Percentiles rank a stretch among this genome's conserved stretches.
Evolutionary conservation across 2,888 invertebrate genomes (phyloP).

Genomic region (Lydus trimaculatus): DNA sequence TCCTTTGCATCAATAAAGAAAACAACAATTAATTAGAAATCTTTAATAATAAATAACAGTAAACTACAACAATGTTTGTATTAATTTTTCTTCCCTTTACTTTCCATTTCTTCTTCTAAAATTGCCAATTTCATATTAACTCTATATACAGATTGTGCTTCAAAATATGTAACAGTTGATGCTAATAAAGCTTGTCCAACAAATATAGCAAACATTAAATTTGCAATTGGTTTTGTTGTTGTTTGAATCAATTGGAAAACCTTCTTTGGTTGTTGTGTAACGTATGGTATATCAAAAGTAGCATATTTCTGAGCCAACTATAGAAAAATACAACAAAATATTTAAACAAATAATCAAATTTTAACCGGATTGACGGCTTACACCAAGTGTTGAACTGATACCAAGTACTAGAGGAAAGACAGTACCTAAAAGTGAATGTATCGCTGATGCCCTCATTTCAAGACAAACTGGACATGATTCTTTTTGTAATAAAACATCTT

Average conservation of each 20-base stretch:
- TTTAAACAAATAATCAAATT: slow-evolving; percentile 21
- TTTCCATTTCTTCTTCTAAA: slow-evolving; percentile 22
- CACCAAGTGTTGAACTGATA: slow-evolving; percentile 63
- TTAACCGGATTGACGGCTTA: no score
- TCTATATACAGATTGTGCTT: slow-evolving; percentile 64
- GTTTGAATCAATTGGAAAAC: slow-evolving; percentile 64
- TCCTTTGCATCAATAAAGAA: no score
- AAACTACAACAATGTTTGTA: not conserved
- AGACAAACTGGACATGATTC: slow-evolving; percentile 70
- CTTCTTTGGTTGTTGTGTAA: slow-evolving; percentile 65
- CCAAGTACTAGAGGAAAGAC: slow-evolving; percentile 65
- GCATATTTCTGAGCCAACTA: slow-evolving; percentile 69
- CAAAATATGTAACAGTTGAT: slow-evolving; percentile 68
- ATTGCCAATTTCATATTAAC: slow-evolving; percentile 57
- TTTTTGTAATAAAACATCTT: slow-evolving; percentile 66
- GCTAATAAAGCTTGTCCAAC: slow-evolving; percentile 65
- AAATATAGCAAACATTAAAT: slow-evolving; percentile 62
- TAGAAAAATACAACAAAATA: slow-evolving; percentile 47
- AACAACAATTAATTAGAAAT: no score
- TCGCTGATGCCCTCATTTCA: slow-evolving; percentile 66
- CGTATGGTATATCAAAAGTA: slow-evolving; percentile 70
- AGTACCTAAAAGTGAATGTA: slow-evolving; percentile 65
- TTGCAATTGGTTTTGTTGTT: slow-evolving; percentile 65
- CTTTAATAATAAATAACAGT: not conserved
- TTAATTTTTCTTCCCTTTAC: not conserved